Base-by-base conservation (phyloP, 37 sponge, comb jelly and placozoan species). In the Amphimedon queenslandica region DNA sequence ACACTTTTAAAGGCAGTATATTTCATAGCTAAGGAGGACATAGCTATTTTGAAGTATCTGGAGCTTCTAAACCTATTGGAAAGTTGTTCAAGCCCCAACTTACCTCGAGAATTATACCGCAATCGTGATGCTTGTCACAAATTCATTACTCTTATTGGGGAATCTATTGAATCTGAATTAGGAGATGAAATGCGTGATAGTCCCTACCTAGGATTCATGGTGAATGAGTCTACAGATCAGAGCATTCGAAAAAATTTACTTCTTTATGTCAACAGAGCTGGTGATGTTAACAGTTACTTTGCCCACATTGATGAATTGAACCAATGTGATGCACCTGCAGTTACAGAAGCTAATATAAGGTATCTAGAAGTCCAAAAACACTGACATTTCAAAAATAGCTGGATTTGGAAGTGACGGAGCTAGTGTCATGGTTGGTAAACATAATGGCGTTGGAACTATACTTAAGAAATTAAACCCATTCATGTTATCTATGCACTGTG, bases 361-460 rank as follows among this genome's bases (percentile, higher is more conserved):
- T 66, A 72, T 40, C 60, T 84, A 31, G 1, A 25, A 35, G 78
- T 77, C 57, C n/a, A 74, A 74, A 36, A 27, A 25, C 1, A 73
- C 73, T 66, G 18, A 66, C 3, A 23, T 81, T 10, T 38, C 51
- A 1, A 75, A 68, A 61, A 42, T 82, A 13, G 25, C 71, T 57
- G 83, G 70, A 28, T 69, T 82, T 38, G 83, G 83, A 25, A 82
- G 83, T 69, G 83, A 74, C 71, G 84, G 84, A 4, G 72, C 84
- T 31, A 31, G 78, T 34, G 84, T 84, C 24, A 84, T 84, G 84
- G 69, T 64, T 36, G 77, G 78, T 21, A 77, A 71, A 37, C 21
- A 32, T 8, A 74, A 42, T 57, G 78, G 84, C 40, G 78, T 77
- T 28, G 77, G 77, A 42, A 65, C 42, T 6, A 37, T 47, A 40